A percentile compares a stretch with the other conserved stretches of the same genome.
phyloP scores from a whole-genome alignment of 2,888 invertebrate genomes.

The Cremastobaeus sp. region DNA sequence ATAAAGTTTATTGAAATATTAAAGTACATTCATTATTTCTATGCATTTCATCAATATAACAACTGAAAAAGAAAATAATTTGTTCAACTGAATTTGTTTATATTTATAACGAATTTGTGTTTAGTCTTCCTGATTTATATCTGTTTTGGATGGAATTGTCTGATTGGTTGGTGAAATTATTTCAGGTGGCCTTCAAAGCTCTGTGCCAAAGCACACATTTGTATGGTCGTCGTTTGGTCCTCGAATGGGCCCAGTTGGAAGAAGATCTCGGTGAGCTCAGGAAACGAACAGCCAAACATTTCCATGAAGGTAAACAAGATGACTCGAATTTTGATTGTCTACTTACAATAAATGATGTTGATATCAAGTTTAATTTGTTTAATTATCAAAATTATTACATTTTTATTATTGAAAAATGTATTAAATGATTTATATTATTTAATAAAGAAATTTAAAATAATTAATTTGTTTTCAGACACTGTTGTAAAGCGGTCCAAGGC shows the following conservation, averaged over 20 bases:
- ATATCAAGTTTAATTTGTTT: too few relatives aligned
- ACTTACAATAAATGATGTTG: too few relatives aligned
- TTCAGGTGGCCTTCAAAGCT: conserved; percentile 93
- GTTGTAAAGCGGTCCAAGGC: conserved; percentile 12
- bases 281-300: conserved; percentile 89
- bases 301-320: conserved; percentile 76
- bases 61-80: too few relatives aligned
- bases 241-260: conserved; percentile 95
- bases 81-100: too few relatives aligned
- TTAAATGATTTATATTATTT: neutral
- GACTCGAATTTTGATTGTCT: neutral
- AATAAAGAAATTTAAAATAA: neutral
- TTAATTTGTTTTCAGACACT: conserved; percentile 18
- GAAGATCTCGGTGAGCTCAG: conserved; percentile 89
- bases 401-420: neutral
- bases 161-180: too few relatives aligned
- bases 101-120: neutral
- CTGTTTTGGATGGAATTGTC: too few relatives aligned
- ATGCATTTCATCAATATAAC: too few relatives aligned
- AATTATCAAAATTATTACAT: neutral
- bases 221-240: conserved; percentile 94
- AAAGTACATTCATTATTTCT: too few relatives aligned
- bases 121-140: neutral
- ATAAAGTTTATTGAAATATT: too few relatives aligned
- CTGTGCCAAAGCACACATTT: conserved; percentile 98